Evolutionary conservation across 2,888 invertebrate genomes (phyloP).

Genomic region (Oligia latruncula): DNA sequence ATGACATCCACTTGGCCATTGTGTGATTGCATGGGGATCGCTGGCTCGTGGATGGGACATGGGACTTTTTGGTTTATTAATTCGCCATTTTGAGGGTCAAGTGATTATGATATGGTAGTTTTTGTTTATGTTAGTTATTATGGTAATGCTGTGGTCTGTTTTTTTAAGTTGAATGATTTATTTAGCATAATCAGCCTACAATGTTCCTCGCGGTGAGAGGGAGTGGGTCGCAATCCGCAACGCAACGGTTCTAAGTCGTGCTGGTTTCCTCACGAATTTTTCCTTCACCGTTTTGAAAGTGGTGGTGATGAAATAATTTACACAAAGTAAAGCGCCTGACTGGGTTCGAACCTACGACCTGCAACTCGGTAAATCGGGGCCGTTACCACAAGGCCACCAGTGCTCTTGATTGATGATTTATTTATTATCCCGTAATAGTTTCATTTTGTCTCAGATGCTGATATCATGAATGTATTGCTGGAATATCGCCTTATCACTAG

Average conservation of each 20-base stretch:
- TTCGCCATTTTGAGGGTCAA: slow-evolving; percentile 80
- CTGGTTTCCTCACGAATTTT: not conserved
- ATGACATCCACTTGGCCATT: slow-evolving; percentile 83
- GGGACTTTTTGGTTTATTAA: slow-evolving; percentile 77
- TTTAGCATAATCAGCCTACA: not conserved
- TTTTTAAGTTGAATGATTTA: not conserved
- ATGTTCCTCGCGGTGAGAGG: too few species aligned
- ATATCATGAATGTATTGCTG: not conserved
- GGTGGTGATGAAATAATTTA: not conserved
- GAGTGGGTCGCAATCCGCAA: too few species aligned
- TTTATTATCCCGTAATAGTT: not conserved
- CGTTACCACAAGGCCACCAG: not conserved
- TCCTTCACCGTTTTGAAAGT: not conserved
- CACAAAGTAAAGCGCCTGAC: not conserved
- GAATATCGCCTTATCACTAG: slow-evolving; percentile 25
- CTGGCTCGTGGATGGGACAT: slow-evolving; percentile 47
- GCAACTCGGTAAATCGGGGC: not conserved
- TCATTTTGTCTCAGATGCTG: not conserved
- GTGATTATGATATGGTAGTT: slow-evolving; percentile 72
- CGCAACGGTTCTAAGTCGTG: not conserved
- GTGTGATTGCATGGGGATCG: slow-evolving; percentile 63
- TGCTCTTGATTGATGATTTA: not conserved
- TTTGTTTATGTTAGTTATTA: slow-evolving; percentile 35
- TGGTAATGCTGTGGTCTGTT: slow-evolving; percentile 8
- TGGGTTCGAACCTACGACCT: not conserved